Conservation (phyloP, 2,113 vertebrate genomes). For the Podarcis cretensis region DNA sequence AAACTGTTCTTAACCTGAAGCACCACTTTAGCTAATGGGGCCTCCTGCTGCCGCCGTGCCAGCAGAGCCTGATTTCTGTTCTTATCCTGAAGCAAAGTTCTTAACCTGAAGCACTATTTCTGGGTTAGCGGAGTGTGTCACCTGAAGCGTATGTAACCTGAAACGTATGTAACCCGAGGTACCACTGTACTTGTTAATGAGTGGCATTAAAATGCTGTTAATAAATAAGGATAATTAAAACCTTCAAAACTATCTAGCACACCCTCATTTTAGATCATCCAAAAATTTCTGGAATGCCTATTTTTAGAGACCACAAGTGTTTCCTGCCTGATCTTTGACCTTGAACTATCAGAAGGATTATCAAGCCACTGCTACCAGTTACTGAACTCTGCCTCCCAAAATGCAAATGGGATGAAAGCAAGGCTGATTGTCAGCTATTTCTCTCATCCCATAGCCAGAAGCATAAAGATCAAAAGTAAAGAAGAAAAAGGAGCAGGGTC, state of each 20-base stretch:
- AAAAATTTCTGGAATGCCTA: not conserved
- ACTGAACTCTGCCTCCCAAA: not conserved
- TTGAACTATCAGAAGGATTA: not conserved
- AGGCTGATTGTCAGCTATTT: not conserved
- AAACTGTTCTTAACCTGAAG: no score
- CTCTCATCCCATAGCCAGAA: not conserved
- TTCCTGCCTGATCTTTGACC: not conserved
- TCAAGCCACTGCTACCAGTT: not conserved
- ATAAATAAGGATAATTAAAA: not conserved
- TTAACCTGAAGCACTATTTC: no score
- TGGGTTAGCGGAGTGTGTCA: no score
- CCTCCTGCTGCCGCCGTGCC: no score
- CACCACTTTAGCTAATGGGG: no score
- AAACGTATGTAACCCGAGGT: no score
- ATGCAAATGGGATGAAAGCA: not conserved
- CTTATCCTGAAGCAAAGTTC: no score
- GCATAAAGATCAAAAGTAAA: not conserved
- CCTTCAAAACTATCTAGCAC: not conserved
- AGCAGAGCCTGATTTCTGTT: no score
- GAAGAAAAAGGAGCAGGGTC: not conserved
- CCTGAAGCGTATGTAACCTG: no score
- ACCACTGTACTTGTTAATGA: not conserved
- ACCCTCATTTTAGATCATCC: not conserved
- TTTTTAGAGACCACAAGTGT: not conserved
- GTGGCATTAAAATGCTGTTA: not conserved